These are phyloP conservation scores for Athrips mouffetella DNA, from an alignment of 2,888 invertebrate genomes.

Conservation along the genomic window DNA sequence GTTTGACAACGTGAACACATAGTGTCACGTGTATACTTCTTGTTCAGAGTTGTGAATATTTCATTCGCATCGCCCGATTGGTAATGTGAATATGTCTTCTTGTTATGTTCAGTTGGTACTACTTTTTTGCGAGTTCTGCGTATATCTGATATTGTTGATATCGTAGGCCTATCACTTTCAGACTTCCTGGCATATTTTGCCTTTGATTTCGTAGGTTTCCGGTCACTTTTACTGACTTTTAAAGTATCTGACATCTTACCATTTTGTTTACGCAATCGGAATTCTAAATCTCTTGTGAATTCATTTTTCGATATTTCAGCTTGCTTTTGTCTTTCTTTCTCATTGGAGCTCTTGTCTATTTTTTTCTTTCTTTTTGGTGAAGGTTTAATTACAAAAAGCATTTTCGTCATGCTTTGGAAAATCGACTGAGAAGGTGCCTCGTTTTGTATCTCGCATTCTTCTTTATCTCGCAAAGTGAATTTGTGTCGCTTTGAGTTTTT, in stretches of 20 bases:
- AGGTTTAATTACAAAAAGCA: no score
- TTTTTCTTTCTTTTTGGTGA: no score
- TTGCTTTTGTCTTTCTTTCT: background rate
- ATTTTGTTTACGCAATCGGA: background rate
- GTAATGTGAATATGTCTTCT: slow-evolving; percentile 14
- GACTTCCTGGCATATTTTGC: slow-evolving; percentile 21
- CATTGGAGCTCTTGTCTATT: no score
- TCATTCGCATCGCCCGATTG: slow-evolving; percentile 16
- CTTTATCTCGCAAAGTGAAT: no score
- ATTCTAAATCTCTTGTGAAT: no score
- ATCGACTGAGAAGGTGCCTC: no score
- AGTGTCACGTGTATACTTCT: background rate
- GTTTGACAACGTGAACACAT: background rate
- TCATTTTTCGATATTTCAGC: background rate
- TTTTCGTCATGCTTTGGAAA: no score
- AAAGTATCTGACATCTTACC: no score
- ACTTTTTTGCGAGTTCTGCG: slow-evolving; percentile 17
- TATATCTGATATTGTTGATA: background rate
- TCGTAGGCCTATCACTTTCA: slow-evolving; percentile 12
- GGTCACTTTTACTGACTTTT: slow-evolving; percentile 16
- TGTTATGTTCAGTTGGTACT: slow-evolving; percentile 20
- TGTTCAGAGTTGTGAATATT: background rate
- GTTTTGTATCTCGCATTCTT: no score
- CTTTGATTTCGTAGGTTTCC: slow-evolving; percentile 6
- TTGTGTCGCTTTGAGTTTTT: background rate